These are phyloP conservation scores for Hippocampus zosterae DNA, from an alignment of 2,113 vertebrate genomes.

Conservation along the genomic window DNA sequence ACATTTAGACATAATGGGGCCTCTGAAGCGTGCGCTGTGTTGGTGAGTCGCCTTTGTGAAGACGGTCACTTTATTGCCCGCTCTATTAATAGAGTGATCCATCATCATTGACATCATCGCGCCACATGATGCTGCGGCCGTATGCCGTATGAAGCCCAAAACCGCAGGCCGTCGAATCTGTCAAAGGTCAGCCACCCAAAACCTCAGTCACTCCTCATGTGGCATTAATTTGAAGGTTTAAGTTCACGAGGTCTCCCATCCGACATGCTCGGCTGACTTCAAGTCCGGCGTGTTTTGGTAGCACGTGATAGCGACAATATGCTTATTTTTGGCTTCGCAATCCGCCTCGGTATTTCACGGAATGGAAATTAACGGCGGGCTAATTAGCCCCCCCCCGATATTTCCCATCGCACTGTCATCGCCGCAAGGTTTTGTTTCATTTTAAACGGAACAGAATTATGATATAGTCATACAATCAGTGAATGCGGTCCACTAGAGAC, in stretches of 20 bases:
- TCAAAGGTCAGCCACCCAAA: background rate
- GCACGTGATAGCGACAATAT: background rate
- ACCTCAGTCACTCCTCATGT: background rate
- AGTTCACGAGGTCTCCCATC: slow-evolving; percentile 22
- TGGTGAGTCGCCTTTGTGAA: slow-evolving; percentile 49
- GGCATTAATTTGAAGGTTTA: slow-evolving; percentile 12
- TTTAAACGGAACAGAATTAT: background rate
- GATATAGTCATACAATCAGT: background rate
- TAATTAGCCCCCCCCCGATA: slow-evolving; percentile 1
- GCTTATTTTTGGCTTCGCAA: background rate
- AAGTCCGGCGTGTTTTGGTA: slow-evolving; percentile 3
- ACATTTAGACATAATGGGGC: slow-evolving; percentile 67
- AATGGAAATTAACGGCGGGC: slow-evolving; percentile 1
- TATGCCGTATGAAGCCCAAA: slow-evolving; percentile 18
- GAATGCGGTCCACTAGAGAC: slow-evolving; percentile 4
- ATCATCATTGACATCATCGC: slow-evolving; percentile 58
- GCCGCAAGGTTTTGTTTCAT: background rate
- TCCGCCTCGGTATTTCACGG: background rate
- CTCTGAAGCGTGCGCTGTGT: slow-evolving; percentile 47
- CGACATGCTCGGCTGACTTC: slow-evolving; percentile 10
- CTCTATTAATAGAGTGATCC: slow-evolving; percentile 68
- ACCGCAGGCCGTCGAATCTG: background rate
- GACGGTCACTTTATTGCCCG: slow-evolving; percentile 47
- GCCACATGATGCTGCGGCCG: slow-evolving; percentile 55
- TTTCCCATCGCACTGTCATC: background rate